Evolutionary conservation across 1,140 invertebrate species (phyloP).

Genomic region (Stegodyphus dumicola): DNA sequence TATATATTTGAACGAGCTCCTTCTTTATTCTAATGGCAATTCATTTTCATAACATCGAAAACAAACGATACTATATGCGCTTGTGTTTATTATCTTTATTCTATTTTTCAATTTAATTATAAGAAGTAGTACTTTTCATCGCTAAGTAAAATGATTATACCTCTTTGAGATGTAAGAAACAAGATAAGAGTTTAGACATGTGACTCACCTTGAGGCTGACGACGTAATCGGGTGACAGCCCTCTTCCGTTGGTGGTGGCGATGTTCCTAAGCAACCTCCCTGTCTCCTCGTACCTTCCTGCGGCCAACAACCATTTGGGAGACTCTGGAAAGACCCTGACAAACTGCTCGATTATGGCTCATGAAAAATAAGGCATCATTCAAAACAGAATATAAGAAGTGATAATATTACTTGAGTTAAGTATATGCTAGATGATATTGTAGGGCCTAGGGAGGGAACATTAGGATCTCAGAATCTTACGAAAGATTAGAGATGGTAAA

Average conservation of each 20-base stretch:
- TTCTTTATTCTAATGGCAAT: no score
- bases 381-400: no score
- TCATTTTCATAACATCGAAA: no score
- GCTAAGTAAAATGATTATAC: no score
- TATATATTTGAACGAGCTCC: no score
- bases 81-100: no score
- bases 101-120: no score
- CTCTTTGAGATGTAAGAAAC: no score
- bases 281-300: constrained; percentile 56
- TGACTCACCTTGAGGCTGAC: constrained; percentile 43
- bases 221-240: constrained; percentile 52
- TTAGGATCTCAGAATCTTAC: no score
- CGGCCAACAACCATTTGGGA: constrained; percentile 53
- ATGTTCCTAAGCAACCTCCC: constrained; percentile 57
- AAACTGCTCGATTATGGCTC: constrained; percentile 58
- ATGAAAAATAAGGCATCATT: background rate
- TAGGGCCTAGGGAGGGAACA: background rate
- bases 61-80: no score
- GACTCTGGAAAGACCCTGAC: constrained; percentile 69
- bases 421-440: background rate
- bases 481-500: no score
- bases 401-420: background rate
- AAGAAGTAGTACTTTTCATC: no score
- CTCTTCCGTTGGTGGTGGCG: constrained; percentile 55
- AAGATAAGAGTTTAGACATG: background rate